A percentile compares a stretch with the other conserved stretches of the same genome.
These are phyloP conservation scores for Trypoxylon attenuatum DNA, from an alignment of 2,888 invertebrate species.

Conservation along the genomic window DNA sequence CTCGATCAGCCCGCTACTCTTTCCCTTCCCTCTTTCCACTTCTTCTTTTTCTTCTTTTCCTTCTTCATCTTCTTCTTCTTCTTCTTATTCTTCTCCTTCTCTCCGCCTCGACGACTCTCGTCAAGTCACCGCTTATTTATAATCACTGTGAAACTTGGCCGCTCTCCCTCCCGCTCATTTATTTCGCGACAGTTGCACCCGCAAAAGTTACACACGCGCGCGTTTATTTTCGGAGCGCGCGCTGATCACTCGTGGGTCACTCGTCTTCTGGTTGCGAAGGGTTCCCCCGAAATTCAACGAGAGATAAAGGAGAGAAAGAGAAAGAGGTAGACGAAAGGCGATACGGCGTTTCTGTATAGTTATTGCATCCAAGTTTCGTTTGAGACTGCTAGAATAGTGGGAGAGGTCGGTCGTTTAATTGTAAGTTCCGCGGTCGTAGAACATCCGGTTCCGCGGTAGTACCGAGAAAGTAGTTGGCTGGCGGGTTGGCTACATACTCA, in stretches of 20 bases:
- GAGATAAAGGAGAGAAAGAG: no score
- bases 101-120: neutral
- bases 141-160: constrained; percentile 28
- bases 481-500: neutral
- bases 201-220: neutral
- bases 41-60: no score
- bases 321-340: no score
- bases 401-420: no score
- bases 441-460: neutral
- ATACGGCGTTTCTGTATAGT: no score
- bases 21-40: neutral
- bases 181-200: constrained; percentile 11
- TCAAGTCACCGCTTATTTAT: constrained; percentile 27
- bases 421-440: neutral
- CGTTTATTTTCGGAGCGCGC: constrained; percentile 14
- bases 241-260: neutral
- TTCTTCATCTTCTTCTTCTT: neutral
- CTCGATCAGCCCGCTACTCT: neutral
- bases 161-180: constrained; percentile 6
- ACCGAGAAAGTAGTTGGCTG: neutral
- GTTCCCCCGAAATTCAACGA: neutral
- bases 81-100: neutral
- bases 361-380: no score
- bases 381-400: no score
- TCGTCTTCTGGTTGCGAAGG: neutral